Percentiles rank a stretch among this genome's conserved stretches.
Conservation (phyloP, 2,113 vertebrate genomes). For the Eurystomus gularis region DNA sequence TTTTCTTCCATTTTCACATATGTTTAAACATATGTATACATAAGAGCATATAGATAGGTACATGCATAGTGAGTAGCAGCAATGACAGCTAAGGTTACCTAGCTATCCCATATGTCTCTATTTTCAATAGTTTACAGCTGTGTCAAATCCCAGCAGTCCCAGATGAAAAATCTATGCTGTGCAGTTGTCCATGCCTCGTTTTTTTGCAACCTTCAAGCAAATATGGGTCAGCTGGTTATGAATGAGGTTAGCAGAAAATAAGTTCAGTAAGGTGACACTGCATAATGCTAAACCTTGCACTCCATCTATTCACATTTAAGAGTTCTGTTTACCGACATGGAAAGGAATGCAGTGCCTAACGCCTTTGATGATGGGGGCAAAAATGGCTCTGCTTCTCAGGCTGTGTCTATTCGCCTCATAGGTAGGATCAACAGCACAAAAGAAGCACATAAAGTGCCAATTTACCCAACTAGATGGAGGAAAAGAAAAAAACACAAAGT, state of each 20-base stretch:
- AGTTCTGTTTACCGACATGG: not conserved
- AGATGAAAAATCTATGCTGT: not conserved
- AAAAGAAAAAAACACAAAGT: not conserved
- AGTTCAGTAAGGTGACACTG: not conserved
- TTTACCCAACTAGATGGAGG: not conserved
- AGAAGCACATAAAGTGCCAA: not conserved
- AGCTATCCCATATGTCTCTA: no score
- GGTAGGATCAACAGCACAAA: not conserved
- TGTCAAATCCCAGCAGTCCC: not conserved
- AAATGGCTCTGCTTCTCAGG: not conserved
- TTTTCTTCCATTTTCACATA: not conserved
- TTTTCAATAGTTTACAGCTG: not conserved
- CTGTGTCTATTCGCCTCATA: not conserved
- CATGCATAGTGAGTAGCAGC: not conserved
- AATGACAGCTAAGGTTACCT: not conserved
- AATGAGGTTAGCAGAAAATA: not conserved
- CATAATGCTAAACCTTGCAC: not conserved
- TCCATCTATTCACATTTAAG: not conserved
- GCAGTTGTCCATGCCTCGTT: not conserved
- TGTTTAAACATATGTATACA: not conserved
- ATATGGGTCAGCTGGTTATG: not conserved
- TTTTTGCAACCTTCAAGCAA: not conserved
- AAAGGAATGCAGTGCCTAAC: not conserved
- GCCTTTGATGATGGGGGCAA: not conserved
- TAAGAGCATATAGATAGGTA: not conserved